These are phyloP conservation scores for Chelon labrosus DNA, from an alignment of 2,797 vertebrate genomes.

Conservation along the genomic window DNA sequence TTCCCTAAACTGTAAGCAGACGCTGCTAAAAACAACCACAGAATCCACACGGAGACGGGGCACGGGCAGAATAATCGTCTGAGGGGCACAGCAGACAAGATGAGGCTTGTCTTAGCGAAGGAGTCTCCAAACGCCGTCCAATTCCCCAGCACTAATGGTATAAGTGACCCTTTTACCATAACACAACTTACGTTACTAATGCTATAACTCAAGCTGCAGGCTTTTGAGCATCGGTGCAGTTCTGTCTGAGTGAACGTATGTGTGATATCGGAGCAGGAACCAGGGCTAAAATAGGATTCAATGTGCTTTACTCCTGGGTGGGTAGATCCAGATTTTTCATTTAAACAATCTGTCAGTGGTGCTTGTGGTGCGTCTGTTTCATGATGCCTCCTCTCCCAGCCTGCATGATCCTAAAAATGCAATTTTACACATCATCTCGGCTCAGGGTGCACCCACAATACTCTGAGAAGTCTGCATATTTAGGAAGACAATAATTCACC, in stretches of 20 bases:
- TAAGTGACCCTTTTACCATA: constrained; percentile 67
- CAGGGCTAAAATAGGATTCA: constrained; percentile 68
- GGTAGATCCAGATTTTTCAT: constrained; percentile 73
- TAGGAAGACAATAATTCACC: constrained; percentile 61
- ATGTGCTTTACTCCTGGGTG: constrained; percentile 64
- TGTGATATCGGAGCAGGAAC: constrained; percentile 64
- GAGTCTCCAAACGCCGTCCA: constrained; percentile 52
- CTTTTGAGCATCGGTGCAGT: constrained; percentile 30
- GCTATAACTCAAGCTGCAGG: constrained; percentile 58
- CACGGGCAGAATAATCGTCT: constrained; percentile 46
- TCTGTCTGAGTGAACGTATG: constrained; percentile 12
- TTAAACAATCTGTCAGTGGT: constrained; percentile 71
- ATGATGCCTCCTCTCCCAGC: constrained; percentile 57
- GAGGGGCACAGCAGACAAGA: constrained; percentile 57
- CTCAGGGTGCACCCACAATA: constrained; percentile 70
- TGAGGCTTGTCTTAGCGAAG: constrained; percentile 65
- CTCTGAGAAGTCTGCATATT: constrained; percentile 68
- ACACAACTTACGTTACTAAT: constrained; percentile 57
- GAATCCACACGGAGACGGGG: constrained; percentile 49
- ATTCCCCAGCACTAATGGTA: constrained; percentile 55
- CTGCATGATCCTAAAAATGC: constrained; percentile 71
- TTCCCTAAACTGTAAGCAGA: constrained; percentile 72
- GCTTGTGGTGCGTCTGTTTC: constrained; percentile 63
- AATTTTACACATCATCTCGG: constrained; percentile 76
- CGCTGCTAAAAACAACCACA: constrained; percentile 66